Evolutionary conservation across 2,113 vertebrate genomes (phyloP), one percentile per base, ranked within the genome.

Genomic region (Hypanus sabinus): DNA sequence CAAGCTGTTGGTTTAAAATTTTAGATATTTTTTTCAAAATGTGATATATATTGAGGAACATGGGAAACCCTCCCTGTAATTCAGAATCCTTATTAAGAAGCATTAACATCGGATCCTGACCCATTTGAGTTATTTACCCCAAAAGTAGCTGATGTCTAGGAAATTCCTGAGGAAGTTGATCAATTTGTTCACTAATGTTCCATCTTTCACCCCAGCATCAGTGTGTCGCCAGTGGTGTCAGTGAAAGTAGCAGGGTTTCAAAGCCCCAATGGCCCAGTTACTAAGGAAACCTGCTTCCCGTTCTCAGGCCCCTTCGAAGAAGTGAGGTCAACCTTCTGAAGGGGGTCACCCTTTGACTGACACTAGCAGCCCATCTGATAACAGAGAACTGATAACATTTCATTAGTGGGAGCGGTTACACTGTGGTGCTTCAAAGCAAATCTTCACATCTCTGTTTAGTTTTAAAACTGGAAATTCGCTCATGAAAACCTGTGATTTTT

Each of bases 331-430:
- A n/a, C 83, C n/a, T 16, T 87, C 83, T 57, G 7, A n/a, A 73
- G 0, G 55, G 55, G 55, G 27, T 85, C 24, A 60, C 9, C n/a
- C 81, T 9, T 60, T 57, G 81, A 60, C 55, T 30, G 83, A 87
- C 83, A 62, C 57, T 55, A 87, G 57, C 83, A 87, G 83, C 57
- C 27, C 55, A 87, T 62, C 83, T 87, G 83, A 87, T n/a, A 11
- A n/a, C 55, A 62, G 83, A 87, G 55, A 60, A 87, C 27, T 62
- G 83, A 85, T 30, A 24, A 87, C 27, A 87, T 87, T 87, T 60
- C 55, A 87, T 57, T 62, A 30, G 57, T 62, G 27, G 10, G 27
- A 60, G 24, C 62, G 5, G 30, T 87, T 87, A 87, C 30, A 14
- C 60, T 87, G 55, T 57, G 3, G 27, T 30, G 11, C 30, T 62